Evolutionary conservation across 1,140 invertebrate species (phyloP), one percentile per base, ranked within the genome.

Genomic region (Papilio aristodemus): DNA sequence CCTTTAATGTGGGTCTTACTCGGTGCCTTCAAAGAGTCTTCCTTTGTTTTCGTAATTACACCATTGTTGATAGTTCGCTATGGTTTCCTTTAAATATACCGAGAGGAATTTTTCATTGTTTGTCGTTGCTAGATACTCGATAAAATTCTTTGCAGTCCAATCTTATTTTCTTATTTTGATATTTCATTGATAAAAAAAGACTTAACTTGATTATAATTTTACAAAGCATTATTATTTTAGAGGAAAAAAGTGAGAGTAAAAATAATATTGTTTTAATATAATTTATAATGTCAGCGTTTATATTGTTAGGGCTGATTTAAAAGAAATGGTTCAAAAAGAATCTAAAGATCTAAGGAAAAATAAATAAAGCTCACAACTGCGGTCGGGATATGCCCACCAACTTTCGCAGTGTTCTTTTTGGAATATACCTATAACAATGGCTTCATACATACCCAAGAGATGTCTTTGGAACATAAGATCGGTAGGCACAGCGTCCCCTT

Each of bases 11-110:
- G 77, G 84, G 74, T 75, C 81, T 80, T 69, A 69, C 73, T 57
- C 80, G 83, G 82, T 62, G 22, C 43, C 74, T 74, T 81, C 79
- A 84, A 86, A 86, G 75, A 77, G 69, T 58, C 71, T 72, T 72
- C 77, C 80, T 83, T 85, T 86, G 84, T 88, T 85, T 79, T 75
- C 73, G 71, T 83, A 83, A 85, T 87, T 85, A 87, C 77, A 75
- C 74, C 74, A 67, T 78, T 81, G 75, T 78, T 72, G 70, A 69
- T 74, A 73, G 37, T 38, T 38, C 64, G 64, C 62, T 75, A 63
- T 68, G 72, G 71, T 58, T 68, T 69, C 59, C 27, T 22, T 58
- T 19, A 11, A 43, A 60, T 32, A 25, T 14, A 38, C 25, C 22
- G 19, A 37, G 27, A 38, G 59, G 17, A 62, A 11, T 19, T 62